Evolutionary conservation across 2,888 invertebrate species (phyloP).

Genomic region (Sisyra nigra): DNA sequence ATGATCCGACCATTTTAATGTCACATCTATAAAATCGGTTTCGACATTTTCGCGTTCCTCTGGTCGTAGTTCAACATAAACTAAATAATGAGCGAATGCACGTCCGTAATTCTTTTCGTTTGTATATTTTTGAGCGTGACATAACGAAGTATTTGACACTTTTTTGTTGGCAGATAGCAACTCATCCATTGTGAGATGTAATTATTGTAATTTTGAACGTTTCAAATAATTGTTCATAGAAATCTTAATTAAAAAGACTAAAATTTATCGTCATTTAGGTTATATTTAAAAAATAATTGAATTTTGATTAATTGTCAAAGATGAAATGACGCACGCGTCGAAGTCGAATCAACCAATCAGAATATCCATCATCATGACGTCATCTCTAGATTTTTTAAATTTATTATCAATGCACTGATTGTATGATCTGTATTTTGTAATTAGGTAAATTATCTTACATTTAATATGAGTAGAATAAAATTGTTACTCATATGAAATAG

Average conservation of each 20-base stretch:
- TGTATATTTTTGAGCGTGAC: constrained; percentile 17
- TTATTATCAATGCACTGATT: too few relatives aligned
- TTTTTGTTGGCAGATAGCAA: constrained; percentile 7
- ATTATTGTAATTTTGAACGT: not conserved
- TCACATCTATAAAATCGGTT: constrained; percentile 16
- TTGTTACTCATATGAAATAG: too few relatives aligned
- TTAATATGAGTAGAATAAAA: too few relatives aligned
- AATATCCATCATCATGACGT: too few relatives aligned
- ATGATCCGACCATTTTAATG: constrained; percentile 18
- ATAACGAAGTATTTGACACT: constrained; percentile 15
- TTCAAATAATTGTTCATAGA: not conserved
- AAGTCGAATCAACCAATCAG: not conserved
- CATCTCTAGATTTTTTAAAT: too few relatives aligned
- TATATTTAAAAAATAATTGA: not conserved
- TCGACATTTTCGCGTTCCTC: constrained; percentile 15
- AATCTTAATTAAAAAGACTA: not conserved
- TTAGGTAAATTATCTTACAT: too few relatives aligned
- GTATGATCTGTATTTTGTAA: too few relatives aligned
- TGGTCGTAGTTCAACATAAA: constrained; percentile 18
- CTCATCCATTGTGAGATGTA: not conserved
- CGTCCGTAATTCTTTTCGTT: constrained; percentile 17
- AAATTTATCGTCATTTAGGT: not conserved
- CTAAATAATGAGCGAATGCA: constrained; percentile 22
- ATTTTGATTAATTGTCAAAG: not conserved
- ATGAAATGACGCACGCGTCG: not conserved